Evolutionary conservation across 2,113 vertebrate genomes (phyloP).

Genomic region (Microcebus lehilahytsara): DNA sequence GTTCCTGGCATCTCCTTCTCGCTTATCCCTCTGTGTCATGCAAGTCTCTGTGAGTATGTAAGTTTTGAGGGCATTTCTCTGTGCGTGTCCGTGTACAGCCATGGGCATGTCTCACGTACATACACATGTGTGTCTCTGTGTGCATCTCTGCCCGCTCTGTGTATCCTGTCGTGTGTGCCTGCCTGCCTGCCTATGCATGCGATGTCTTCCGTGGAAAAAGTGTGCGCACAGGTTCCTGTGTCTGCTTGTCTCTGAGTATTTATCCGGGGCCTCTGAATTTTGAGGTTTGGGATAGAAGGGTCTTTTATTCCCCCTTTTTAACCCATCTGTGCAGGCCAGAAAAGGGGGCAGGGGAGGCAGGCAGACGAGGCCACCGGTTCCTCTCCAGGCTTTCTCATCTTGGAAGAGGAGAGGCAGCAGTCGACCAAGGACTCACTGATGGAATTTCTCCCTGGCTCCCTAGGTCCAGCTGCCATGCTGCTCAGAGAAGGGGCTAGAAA

Average conservation of each 20-base stretch:
- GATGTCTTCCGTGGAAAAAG: neutral
- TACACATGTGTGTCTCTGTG: fast-evolving
- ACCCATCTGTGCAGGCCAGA: neutral
- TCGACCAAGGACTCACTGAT: neutral
- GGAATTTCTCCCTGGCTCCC: neutral
- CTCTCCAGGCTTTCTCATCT: neutral
- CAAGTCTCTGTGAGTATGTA: neutral
- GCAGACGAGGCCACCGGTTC: neutral
- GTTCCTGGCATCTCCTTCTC: neutral
- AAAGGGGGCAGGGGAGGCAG: neutral
- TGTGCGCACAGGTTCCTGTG: neutral
- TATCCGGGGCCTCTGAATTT: neutral
- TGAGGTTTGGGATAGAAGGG: neutral
- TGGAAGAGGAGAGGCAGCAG: neutral
- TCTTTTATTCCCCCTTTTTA: neutral
- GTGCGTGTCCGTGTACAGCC: fast-evolving
- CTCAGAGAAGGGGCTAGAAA: neutral
- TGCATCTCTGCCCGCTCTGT: fast-evolving
- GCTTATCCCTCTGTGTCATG: neutral
- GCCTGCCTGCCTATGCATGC: neutral
- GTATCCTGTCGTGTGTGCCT: neutral
- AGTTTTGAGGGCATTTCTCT: neutral
- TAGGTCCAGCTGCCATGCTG: neutral
- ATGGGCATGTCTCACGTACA: neutral
- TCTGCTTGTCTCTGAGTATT: neutral